A percentile compares a stretch with the other conserved stretches of the same genome.
Evolutionary conservation across 2,888 invertebrate species (phyloP).

Genomic region (Esperia sulphurella): DNA sequence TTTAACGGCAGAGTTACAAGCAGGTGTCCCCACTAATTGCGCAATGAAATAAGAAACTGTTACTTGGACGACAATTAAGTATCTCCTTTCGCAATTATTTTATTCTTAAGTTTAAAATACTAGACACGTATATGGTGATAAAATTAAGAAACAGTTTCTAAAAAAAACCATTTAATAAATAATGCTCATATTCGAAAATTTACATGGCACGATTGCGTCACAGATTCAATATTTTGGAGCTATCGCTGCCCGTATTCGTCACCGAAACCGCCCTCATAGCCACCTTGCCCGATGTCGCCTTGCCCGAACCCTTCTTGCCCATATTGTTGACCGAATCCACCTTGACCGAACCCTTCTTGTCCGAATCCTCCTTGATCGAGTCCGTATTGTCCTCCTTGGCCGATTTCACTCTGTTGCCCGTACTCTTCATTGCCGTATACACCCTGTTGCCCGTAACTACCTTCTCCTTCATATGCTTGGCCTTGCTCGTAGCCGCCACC

Average conservation of each 20-base stretch:
- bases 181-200: neutral
- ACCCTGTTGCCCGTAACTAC: slow-evolving; percentile 13
- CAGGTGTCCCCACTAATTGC: too few species aligned
- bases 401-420: slow-evolving; percentile 10
- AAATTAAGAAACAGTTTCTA: too few species aligned
- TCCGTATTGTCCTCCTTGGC: neutral
- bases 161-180: neutral
- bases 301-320: slow-evolving; percentile 12
- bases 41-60: too few species aligned
- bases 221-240: too few species aligned
- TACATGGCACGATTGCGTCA: neutral
- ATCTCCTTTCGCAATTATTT: too few species aligned
- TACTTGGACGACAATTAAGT: too few species aligned
- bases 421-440: slow-evolving; percentile 7
- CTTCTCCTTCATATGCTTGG: slow-evolving; percentile 13
- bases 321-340: slow-evolving; percentile 16
- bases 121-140: neutral
- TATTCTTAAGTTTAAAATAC: neutral
- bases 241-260: too few species aligned
- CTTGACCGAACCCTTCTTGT: slow-evolving; percentile 8
- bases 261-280: slow-evolving; percentile 9
- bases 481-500: slow-evolving; percentile 8
- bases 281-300: slow-evolving; percentile 7
- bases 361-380: slow-evolving; percentile 10
- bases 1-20: too few species aligned